Conservation (phyloP, 2,797 vertebrate genomes). For the Gymnoscopelus braueri region DNA sequence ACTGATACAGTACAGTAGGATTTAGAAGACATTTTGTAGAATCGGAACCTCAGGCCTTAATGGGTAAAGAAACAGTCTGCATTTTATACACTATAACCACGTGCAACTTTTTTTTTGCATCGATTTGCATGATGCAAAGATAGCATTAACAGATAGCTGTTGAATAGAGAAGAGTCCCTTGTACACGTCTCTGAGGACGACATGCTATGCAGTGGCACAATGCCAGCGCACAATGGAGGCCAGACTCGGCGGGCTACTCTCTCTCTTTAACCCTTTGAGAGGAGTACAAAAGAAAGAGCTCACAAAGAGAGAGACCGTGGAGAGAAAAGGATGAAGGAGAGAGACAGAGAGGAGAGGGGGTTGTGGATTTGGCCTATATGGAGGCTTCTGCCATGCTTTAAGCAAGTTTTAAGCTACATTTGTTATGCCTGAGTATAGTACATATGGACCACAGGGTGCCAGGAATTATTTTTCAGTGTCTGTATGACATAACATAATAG, state of each 20-base stretch:
- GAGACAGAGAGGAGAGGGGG: conserved; percentile 18
- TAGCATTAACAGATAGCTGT: conserved; percentile 50
- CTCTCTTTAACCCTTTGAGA: conserved; percentile 76
- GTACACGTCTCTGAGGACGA: conserved; percentile 63
- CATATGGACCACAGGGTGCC: conserved; percentile 7
- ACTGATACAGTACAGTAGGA: no score
- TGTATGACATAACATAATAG: conserved; percentile 20
- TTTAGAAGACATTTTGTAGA: no score
- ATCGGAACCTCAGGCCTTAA: no score
- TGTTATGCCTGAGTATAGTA: conserved; percentile 14
- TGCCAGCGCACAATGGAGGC: conserved; percentile 68
- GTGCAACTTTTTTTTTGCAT: conserved; percentile 37
- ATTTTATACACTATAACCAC: not conserved
- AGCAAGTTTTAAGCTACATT: conserved; percentile 27
- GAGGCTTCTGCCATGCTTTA: conserved; percentile 24
- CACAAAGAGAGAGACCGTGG: conserved; percentile 55
- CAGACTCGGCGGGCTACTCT: conserved; percentile 63
- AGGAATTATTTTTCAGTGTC: conserved; percentile 27
- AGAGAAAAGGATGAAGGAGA: conserved; percentile 57
- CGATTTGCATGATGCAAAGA: conserved; percentile 46
- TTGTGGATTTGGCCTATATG: conserved; percentile 29
- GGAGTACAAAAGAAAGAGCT: conserved; percentile 63
- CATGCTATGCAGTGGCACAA: conserved; percentile 71
- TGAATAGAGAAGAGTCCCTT: conserved; percentile 60
- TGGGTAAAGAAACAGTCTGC: no score